A percentile compares a stretch with the other conserved stretches of the same genome.
Evolutionary conservation across 2,888 invertebrate species (phyloP).

Genomic region (Platerodrilus igneus): DNA sequence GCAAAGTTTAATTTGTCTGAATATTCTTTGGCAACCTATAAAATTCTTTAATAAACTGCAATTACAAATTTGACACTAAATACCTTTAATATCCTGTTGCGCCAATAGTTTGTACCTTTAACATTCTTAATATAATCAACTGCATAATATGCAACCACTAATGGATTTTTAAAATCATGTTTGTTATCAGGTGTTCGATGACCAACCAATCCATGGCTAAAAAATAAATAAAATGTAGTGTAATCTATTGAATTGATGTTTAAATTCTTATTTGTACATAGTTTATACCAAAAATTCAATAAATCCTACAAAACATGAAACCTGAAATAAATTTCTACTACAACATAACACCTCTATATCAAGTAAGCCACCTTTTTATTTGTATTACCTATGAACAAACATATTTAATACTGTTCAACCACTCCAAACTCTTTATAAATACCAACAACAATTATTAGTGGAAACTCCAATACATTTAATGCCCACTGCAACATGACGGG

Average conservation of each 20-base stretch:
- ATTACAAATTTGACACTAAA: no score
- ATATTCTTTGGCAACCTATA: conserved; percentile 66
- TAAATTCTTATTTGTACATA: background rate
- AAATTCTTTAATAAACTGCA: no score
- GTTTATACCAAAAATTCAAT: conserved; percentile 6
- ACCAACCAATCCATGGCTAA: conserved; percentile 87
- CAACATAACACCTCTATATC: no score
- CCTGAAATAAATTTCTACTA: background rate
- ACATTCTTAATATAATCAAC: conserved; percentile 96
- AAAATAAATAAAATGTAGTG: conserved; percentile 29
- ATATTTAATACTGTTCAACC: no score
- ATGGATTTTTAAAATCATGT: conserved; percentile 82
- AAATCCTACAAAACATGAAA: background rate
- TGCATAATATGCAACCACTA: conserved; percentile 86
- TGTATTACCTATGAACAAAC: no score
- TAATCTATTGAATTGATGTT: no score
- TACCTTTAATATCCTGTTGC: conserved; percentile 89
- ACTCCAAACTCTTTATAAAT: no score
- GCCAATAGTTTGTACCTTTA: conserved; percentile 99
- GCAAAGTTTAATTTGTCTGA: conserved; percentile 73
- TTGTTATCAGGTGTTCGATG: conserved; percentile 81
- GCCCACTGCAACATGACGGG: no score
- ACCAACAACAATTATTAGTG: no score
- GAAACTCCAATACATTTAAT: no score
- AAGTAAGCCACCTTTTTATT: no score